Conservation (phyloP, 2,888 invertebrate species). For the Alloplasta piceator region DNA sequence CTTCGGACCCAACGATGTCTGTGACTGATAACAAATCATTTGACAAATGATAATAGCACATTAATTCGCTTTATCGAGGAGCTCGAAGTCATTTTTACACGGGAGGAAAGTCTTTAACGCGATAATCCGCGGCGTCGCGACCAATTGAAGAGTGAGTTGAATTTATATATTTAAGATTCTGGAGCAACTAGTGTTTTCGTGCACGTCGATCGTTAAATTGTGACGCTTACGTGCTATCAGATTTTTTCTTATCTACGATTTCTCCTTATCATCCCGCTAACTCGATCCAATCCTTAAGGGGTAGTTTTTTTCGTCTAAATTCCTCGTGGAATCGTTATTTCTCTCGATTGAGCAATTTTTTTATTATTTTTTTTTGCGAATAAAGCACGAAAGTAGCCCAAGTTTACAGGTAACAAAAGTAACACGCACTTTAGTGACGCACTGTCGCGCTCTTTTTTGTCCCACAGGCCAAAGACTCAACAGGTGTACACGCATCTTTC, state of each 20-base stretch:
- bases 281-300: too few relatives aligned
- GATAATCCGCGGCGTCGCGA: conserved; percentile 38
- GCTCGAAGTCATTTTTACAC: conserved; percentile 11
- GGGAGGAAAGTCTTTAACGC: conserved; percentile 5
- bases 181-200: conserved; percentile 75
- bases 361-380: conserved; percentile 11
- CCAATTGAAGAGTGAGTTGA: conserved; percentile 66
- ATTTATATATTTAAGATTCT: conserved; percentile 21
- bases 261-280: too few relatives aligned
- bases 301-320: not conserved
- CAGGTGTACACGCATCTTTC: conserved; percentile 61
- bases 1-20: conserved; percentile 45
- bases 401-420: conserved; percentile 4
- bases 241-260: conserved; percentile 1
- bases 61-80: not conserved
- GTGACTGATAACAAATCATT: conserved; percentile 34
- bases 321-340: not conserved
- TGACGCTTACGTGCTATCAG: not conserved
- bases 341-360: not conserved
- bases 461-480: conserved; percentile 61
- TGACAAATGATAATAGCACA: not conserved
- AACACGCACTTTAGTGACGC: conserved; percentile 25
- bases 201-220: conserved; percentile 58
- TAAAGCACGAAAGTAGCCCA: conserved; percentile 29
- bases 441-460: conserved; percentile 32